Conservation (phyloP, 2,113 vertebrate genomes). For the Hippocampus zosterae region DNA sequence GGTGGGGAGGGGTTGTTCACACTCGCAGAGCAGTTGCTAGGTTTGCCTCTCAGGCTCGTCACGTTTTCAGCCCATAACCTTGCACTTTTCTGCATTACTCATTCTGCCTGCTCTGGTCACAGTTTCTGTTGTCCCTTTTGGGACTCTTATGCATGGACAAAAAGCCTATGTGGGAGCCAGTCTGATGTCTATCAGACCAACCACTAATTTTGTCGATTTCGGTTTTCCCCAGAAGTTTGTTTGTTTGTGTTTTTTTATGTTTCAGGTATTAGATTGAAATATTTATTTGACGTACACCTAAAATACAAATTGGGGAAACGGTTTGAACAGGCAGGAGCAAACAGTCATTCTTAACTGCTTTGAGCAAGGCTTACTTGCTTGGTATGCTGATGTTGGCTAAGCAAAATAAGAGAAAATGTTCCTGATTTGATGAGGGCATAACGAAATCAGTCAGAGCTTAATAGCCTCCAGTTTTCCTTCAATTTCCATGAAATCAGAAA, state of each 20-base stretch:
- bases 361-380: slow-evolving; percentile 24
- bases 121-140: slow-evolving; percentile 13
- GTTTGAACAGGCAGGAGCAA: not conserved
- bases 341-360: slow-evolving; percentile 13
- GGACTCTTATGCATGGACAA: slow-evolving; percentile 1
- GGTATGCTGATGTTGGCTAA: slow-evolving; percentile 9
- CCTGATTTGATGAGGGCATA: slow-evolving; percentile 50
- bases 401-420: slow-evolving; percentile 30
- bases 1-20: not conserved
- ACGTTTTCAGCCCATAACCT: slow-evolving; percentile 50
- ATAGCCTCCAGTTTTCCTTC: slow-evolving; percentile 35
- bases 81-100: slow-evolving; percentile 31
- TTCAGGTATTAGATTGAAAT: not conserved
- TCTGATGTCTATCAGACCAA: not conserved
- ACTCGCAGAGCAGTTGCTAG: slow-evolving; percentile 19
- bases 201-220: not conserved
- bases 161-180: not conserved
- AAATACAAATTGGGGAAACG: not conserved
- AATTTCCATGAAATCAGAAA: slow-evolving; percentile 36
- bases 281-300: not conserved
- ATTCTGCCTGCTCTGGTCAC: slow-evolving; percentile 22
- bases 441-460: slow-evolving; percentile 45
- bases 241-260: not conserved
- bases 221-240: not conserved
- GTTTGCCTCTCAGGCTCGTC: slow-evolving; percentile 42